Conservation (phyloP, 1,140 invertebrate genomes). For the Bombyx mandarina region DNA sequence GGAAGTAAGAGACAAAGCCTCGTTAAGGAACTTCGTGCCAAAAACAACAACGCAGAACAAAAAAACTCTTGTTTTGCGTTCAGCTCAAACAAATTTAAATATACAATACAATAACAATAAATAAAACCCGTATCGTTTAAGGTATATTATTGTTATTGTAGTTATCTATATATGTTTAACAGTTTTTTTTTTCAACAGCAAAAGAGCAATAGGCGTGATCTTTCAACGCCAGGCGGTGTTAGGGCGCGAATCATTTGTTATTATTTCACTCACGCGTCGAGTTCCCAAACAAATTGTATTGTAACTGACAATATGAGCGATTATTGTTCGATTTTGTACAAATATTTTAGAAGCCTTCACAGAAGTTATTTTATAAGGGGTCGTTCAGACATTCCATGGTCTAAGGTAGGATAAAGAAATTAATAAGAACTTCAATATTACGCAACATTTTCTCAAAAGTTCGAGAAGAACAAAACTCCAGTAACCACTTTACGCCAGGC, state of each 20-base stretch:
- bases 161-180: background rate
- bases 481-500: too few species aligned
- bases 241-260: slow-evolving; percentile 69
- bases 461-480: too few species aligned
- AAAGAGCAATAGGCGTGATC: slow-evolving; percentile 66
- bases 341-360: slow-evolving; percentile 25
- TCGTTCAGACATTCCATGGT: too few species aligned
- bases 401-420: too few species aligned
- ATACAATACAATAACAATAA: background rate
- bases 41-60: background rate
- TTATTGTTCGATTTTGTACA: slow-evolving; percentile 64
- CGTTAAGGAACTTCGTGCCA: background rate
- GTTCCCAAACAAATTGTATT: slow-evolving; percentile 67
- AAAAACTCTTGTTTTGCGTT: too few species aligned
- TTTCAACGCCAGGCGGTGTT: slow-evolving; percentile 68
- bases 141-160: background rate
- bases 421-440: too few species aligned
- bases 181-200: slow-evolving; percentile 56
- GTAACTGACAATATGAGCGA: slow-evolving; percentile 69
- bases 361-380: too few species aligned
- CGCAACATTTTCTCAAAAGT: too few species aligned
- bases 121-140: too few species aligned
- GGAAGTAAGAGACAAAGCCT: background rate
- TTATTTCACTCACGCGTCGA: slow-evolving; percentile 66
- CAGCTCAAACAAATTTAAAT: background rate